Evolutionary conservation across 2,888 invertebrate species (phyloP).

Genomic region (Stenchaetothrips biformis): DNA sequence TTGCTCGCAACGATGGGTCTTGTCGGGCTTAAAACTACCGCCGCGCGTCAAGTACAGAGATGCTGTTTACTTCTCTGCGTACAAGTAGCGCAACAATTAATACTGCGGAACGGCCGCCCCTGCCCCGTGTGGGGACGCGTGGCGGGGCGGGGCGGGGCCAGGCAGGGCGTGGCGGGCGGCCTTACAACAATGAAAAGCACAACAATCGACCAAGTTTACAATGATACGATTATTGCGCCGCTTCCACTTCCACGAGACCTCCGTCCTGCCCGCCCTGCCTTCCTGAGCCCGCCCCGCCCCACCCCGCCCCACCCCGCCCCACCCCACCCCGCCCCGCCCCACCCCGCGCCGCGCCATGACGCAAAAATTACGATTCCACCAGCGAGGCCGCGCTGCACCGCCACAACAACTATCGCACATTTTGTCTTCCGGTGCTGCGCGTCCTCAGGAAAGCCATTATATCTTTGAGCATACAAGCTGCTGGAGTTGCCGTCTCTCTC

Average conservation of each 20-base stretch:
- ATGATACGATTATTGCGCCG: slow-evolving; percentile 14
- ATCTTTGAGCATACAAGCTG: slow-evolving; percentile 23
- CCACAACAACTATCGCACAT: slow-evolving; percentile 17
- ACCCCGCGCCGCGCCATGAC: background rate
- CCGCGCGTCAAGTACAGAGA: slow-evolving; percentile 10
- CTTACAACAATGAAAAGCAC: slow-evolving; percentile 15
- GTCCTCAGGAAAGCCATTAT: slow-evolving; percentile 18
- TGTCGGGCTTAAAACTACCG: slow-evolving; percentile 21
- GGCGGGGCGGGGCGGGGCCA: background rate
- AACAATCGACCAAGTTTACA: slow-evolving; percentile 23
- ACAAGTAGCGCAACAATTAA: slow-evolving; percentile 23
- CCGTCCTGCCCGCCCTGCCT: background rate
- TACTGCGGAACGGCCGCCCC: background rate
- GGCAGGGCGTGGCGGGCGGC: background rate
- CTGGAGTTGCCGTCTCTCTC: slow-evolving; percentile 3
- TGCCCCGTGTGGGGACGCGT: background rate
- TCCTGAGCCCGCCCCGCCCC: background rate
- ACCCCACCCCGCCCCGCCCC: background rate
- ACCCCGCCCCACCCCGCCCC: background rate
- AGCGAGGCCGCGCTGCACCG: background rate
- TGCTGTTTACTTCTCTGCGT: slow-evolving; percentile 19
- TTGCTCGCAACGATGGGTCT: background rate
- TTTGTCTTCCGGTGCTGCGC: slow-evolving; percentile 12
- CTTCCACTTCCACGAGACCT: background rate
- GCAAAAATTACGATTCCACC: slow-evolving; percentile 23